Evolutionary conservation across 92 coral and sea anemone species (phyloP), one percentile per base, ranked within the genome.

Genomic region (Actinernus sp.): DNA sequence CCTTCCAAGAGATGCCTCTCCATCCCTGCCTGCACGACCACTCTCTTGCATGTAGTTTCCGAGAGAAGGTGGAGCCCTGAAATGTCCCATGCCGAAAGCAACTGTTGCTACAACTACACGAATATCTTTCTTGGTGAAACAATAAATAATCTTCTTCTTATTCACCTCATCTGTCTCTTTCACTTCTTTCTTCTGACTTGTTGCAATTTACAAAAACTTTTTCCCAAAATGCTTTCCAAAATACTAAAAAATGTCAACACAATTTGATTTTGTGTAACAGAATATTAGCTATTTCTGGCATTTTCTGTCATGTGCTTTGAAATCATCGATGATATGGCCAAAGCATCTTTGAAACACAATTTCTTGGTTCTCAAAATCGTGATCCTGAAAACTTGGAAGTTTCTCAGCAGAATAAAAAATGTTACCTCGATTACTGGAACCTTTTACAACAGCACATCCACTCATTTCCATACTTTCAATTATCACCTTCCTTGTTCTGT

Each of bases 51-150:
- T 33, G 38, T 48, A 64, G 31, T 34, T 36, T 34, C 36, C 19
- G 46, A 60, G 29, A 11, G 58, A 69, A 12, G 54, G 50, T 0
- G 66, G 77, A 38, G 77, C 65, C 33, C 77, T 30, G 26, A 55
- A 69, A 20, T 69, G 66, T 13, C 77, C 77, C 77, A 57, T 69
- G 24, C 77, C 81, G 63, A 74, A 74, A 26, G 69, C 81, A 36
- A 74, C 81, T 12, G 81, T 59, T 43, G 82, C 82, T 26, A 74
- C 56, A 13, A 74, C 49, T 24, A 32, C 24, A 0, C 73, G 39
- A 23, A 74, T 26, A 63, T 25, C 46, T 12, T 20, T 63, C 2
- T 52, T 49, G 18, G 24, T 54, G 34, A 74, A 74, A 26, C 71
- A 30, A 18, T 50, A 37, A 2, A 74, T 32, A 29, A 62, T 52